These are phyloP conservation scores for Hippocampus zosterae DNA, from an alignment of 2,113 vertebrate species.

Conservation along the genomic window DNA sequence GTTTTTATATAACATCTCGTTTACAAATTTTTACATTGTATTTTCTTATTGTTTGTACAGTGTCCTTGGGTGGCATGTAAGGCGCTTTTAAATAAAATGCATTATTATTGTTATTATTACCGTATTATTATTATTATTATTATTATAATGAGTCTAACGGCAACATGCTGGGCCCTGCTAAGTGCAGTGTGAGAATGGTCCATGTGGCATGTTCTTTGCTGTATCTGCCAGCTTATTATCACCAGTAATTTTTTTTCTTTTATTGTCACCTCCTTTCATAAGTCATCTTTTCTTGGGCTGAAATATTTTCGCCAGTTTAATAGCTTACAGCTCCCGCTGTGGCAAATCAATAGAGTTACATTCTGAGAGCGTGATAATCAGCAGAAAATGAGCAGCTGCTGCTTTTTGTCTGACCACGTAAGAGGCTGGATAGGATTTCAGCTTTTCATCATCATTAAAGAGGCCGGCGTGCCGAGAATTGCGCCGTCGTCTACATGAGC, in stretches of 20 bases:
- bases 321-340: conserved; percentile 23
- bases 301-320: conserved; percentile 36
- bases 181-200: too few species aligned
- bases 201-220: too few species aligned
- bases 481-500: not conserved
- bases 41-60: too few species aligned
- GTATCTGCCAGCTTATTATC: not conserved
- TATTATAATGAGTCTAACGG: too few species aligned
- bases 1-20: too few species aligned
- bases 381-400: conserved; percentile 28
- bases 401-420: conserved; percentile 27
- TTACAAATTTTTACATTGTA: too few species aligned
- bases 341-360: conserved; percentile 48
- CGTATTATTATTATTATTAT: too few species aligned
- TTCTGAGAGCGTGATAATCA: conserved; percentile 34
- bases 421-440: conserved; percentile 34
- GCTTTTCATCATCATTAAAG: conserved; percentile 24
- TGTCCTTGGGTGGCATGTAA: too few species aligned
- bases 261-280: conserved; percentile 8
- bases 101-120: too few species aligned
- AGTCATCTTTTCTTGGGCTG: conserved; percentile 19
- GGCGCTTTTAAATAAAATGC: too few species aligned
- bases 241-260: not conserved
- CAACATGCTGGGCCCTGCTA: too few species aligned
- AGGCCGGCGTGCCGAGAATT: conserved; percentile 6